Percentiles rank a stretch among this genome's conserved stretches.
These are phyloP conservation scores for Lithobates sylvaticus DNA, from an alignment of 2,797 vertebrate genomes.

Conservation along the genomic window DNA sequence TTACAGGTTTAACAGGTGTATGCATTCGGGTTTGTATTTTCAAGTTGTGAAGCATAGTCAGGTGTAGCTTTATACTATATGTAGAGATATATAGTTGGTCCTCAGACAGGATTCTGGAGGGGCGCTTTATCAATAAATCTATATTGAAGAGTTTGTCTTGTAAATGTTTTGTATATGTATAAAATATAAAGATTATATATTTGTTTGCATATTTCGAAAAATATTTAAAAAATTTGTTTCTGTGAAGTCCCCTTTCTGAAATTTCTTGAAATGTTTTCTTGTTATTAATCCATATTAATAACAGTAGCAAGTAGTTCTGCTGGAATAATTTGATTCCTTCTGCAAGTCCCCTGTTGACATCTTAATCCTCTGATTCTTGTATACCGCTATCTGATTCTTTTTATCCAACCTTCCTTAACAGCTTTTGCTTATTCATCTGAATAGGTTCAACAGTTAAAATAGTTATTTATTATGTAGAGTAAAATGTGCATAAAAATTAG, in stretches of 20 bases:
- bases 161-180: conserved; percentile 38
- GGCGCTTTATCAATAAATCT: conserved; percentile 21
- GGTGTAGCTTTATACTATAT: not conserved
- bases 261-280: not conserved
- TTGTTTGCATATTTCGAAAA: conserved; percentile 13
- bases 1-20: conserved; percentile 43
- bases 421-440: not conserved
- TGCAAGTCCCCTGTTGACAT: not conserved
- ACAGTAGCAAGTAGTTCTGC: not conserved
- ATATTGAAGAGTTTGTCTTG: conserved; percentile 22
- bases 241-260: not conserved
- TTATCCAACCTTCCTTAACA: not conserved
- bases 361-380: not conserved
- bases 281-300: not conserved
- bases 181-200: conserved; percentile 34
- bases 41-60: not conserved
- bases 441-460: not conserved
- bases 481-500: not conserved
- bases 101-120: conserved; percentile 37
- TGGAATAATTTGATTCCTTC: not conserved
- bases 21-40: not conserved
- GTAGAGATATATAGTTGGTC: conserved; percentile 2
- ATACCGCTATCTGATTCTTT: not conserved
- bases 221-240: conserved; percentile 3
- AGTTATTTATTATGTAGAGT: not conserved